Percentiles rank a stretch among this genome's conserved stretches.
These are phyloP conservation scores for Cylas formicarius DNA, from an alignment of 1,140 invertebrate species.

Conservation along the genomic window DNA sequence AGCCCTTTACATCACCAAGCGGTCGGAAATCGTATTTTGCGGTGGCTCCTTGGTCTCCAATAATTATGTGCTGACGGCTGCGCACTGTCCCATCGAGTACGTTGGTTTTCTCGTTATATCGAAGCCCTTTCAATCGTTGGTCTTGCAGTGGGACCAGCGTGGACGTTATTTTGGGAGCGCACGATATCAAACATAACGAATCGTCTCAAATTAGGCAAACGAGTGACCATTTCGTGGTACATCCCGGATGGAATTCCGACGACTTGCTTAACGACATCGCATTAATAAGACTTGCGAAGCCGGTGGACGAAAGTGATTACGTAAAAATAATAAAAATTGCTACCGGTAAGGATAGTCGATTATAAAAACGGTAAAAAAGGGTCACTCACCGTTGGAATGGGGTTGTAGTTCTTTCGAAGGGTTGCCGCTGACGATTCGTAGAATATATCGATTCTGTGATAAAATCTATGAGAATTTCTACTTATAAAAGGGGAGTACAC, in stretches of 20 bases:
- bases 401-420: too few species aligned
- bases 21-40: conserved; percentile 42
- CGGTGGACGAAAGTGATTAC: too few species aligned
- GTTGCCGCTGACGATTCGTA: too few species aligned
- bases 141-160: conserved; percentile 8
- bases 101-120: not conserved
- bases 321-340: too few species aligned
- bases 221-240: conserved; percentile 38
- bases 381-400: too few species aligned
- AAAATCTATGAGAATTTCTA: too few species aligned
- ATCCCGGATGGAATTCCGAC: conserved; percentile 42
- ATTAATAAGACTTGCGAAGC: conserved; percentile 41
- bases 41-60: conserved; percentile 52
- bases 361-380: too few species aligned
- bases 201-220: conserved; percentile 29
- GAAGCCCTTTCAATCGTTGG: not conserved
- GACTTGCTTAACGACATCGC: conserved; percentile 47
- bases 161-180: conserved; percentile 18
- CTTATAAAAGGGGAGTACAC: too few species aligned
- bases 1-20: conserved; percentile 10
- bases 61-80: conserved; percentile 51
- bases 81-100: conserved; percentile 44
- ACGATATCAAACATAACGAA: conserved; percentile 28
- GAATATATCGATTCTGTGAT: too few species aligned
- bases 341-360: too few species aligned